These are phyloP conservation scores for Enteromius viviparus DNA, from an alignment of 2,797 vertebrate genomes.

Conservation along the genomic window DNA sequence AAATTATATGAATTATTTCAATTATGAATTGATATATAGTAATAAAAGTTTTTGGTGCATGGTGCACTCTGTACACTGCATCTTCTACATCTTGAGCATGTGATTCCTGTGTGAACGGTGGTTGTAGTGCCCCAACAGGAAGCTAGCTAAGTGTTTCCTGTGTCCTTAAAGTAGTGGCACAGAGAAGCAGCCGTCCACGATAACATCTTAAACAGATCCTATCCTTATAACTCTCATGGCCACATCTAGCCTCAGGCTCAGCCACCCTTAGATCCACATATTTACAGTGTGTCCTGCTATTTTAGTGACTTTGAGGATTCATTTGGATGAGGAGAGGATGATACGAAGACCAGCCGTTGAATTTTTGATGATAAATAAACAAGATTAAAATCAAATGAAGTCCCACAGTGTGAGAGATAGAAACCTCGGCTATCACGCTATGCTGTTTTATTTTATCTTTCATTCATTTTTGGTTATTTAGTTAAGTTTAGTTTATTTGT, in stretches of 20 bases:
- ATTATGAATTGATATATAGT: background rate
- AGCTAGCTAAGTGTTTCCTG: slow-evolving; percentile 70
- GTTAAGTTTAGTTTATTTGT: background rate
- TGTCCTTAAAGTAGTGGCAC: slow-evolving; percentile 53
- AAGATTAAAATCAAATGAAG: slow-evolving; percentile 7
- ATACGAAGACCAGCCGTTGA: background rate
- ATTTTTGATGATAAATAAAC: slow-evolving; percentile 15
- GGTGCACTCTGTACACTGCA: background rate
- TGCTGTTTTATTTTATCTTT: background rate
- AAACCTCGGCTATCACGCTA: background rate
- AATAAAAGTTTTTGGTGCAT: background rate
- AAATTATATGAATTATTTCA: background rate
- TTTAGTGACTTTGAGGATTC: slow-evolving; percentile 55
- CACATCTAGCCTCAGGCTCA: slow-evolving; percentile 59
- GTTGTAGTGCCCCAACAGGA: slow-evolving; percentile 60
- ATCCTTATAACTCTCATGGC: slow-evolving; percentile 62
- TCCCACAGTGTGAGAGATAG: background rate
- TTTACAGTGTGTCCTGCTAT: slow-evolving; percentile 57
- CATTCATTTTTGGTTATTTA: background rate
- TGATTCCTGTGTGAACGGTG: slow-evolving; percentile 46
- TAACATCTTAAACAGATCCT: slow-evolving; percentile 63
- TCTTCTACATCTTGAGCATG: slow-evolving; percentile 1
- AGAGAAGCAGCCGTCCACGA: slow-evolving; percentile 58
- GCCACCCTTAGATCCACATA: slow-evolving; percentile 53
- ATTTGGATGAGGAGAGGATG: background rate